Evolutionary conservation across 2,888 invertebrate genomes (phyloP), one percentile per base, ranked within the genome.

Genomic region (Sepiola atlantica): DNA sequence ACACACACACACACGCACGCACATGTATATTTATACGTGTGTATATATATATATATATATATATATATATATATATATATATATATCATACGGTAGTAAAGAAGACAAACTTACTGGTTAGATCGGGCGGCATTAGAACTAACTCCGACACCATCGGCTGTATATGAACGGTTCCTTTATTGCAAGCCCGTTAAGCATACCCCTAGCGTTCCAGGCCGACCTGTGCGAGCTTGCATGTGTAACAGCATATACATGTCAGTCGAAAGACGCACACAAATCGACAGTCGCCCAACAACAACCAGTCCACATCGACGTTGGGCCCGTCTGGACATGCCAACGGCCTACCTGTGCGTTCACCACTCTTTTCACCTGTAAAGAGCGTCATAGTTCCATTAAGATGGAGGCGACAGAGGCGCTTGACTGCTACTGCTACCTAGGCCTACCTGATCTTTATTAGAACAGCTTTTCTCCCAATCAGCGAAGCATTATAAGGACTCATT

Each of bases 241-340:
- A 92, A 55, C 92, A n/a, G 92, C n/a, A 92, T 55, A 92, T 92
- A 92, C 92, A 92, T 92, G 92, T 54, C 92, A 92, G 92, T 18
- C 92, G 61, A 61, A 61, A 77, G 77, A n/a, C 77, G 77, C n/a
- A 77, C 45, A 21, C n/a, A 77, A 61, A 61, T 61, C 61, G 24
- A 61, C 77, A 32, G 77, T 77, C 77, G n/a, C 77, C 77, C 77
- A 18, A 77, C 77, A 77, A 77, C 77, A 77, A 77, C 77, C 77
- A 77, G 77, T n/a, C n/a, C 77, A n/a, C 77, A 12, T 77, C 77
- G n/a, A n/a, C 77, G 77, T 16, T 77, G 77, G 77, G 77, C 77
- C n/a, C 77, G 77, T 77, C 77, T 77, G 77, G 77, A 77, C 77
- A 77, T 77, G 77, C 77, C n/a, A 77, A 77, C 77, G n/a, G n/a